Base-by-base conservation (phyloP, 2,113 vertebrate genomes). In the Clarias magur region DNA sequence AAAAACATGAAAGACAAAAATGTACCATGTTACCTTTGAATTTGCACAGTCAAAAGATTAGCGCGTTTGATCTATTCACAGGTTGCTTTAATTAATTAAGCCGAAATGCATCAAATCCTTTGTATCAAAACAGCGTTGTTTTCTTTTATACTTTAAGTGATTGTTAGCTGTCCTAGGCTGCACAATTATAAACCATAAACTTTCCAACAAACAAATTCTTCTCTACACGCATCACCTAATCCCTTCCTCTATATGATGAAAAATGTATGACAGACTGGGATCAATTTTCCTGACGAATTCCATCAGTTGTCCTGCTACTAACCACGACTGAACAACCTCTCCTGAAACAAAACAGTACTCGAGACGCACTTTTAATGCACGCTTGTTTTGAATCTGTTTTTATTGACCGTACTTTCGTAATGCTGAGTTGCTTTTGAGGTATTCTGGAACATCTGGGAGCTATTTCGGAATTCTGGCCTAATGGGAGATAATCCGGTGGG, bases 401-500 rank as follows among this genome's bases (percentile, higher is more conserved):
- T 65, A 82, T 65, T 82, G 80, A 65, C 80, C 80, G 48, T 82
- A 65, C 13, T 65, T 82, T 82, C 34, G 25, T 42, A 48, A 65
- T 48, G 80, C 80, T 16, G 60, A 82, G 65, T n/a, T 65, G 60
- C 34, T 65, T 63, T 65, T 63, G 34, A 65, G 38, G 80, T 48
- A 82, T 82, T 65, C n/a, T 48, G 78, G 59, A 16, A 65, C 59
- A 82, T 63, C 80, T 82, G 60, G 30, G 59, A 82, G 21, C 80
- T 65, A 81, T 82, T 48, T 82, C 60, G 48, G 23, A 82, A 65
- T 65, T 60, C 25, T 65, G 60, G 23, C 38, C n/a, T n/a, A 25
- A 65, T n/a, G 27, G 27, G 17, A 15, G 56, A n/a, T 48, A 16
- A 82, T 65, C n/a, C 60, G 17, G 80, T 65, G 38, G 80, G 21